These are phyloP conservation scores for Narcine bancroftii DNA, from an alignment of 2,113 vertebrate species.

Conservation along the genomic window DNA sequence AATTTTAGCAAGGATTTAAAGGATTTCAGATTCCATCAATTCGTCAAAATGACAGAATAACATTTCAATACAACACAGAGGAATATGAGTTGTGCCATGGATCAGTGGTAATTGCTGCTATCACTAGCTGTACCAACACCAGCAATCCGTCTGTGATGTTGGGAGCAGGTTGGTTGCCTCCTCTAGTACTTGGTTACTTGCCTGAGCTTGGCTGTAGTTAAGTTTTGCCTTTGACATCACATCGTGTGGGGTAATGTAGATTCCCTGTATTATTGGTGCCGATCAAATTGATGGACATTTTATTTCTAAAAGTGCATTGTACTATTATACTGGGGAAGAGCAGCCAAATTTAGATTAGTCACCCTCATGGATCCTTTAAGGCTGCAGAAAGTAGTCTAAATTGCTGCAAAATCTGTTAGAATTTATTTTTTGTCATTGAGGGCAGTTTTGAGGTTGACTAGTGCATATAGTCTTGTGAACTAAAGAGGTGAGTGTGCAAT, in stretches of 20 bases:
- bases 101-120: conserved; percentile 91
- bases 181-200: neutral
- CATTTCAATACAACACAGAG: conserved; percentile 64
- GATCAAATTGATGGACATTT: neutral
- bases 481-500: neutral
- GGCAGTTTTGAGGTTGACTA: neutral
- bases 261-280: neutral
- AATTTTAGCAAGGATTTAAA: conserved; percentile 88
- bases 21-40: conserved; percentile 77
- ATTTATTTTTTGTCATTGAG: neutral
- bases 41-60: conserved; percentile 51
- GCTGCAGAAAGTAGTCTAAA: neutral
- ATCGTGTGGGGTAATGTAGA: neutral
- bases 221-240: neutral
- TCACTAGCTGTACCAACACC: conserved; percentile 98
- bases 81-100: conserved; percentile 75
- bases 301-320: neutral
- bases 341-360: neutral
- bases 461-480: neutral
- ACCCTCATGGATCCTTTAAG: neutral
- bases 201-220: neutral
- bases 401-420: neutral
- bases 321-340: neutral
- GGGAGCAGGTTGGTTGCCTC: conserved; percentile 69
- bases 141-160: conserved; percentile 98